phyloP scores from a whole-genome alignment of 2,113 vertebrate species.

The Epinephelus lanceolatus region DNA sequence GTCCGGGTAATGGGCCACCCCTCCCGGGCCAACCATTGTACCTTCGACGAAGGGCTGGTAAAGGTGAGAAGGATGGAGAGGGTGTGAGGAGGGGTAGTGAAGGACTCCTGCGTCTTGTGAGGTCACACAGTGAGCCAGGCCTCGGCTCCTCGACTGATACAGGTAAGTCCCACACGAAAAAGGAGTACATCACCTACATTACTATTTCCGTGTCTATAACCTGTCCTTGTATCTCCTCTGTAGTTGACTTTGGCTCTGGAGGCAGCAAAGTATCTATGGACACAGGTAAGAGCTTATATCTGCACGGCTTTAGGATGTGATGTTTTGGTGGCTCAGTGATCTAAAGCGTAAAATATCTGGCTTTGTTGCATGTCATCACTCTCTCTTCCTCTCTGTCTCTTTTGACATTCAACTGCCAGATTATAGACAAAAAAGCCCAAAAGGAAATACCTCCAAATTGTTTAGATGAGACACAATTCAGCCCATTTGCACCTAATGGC shows the following conservation, averaged over 20 bases:
- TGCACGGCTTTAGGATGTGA: not conserved
- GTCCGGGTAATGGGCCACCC: not conserved
- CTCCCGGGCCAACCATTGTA: conserved; percentile 61
- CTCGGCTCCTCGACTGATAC: conserved; percentile 80
- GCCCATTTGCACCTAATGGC: conserved; percentile 25
- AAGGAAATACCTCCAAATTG: conserved; percentile 16
- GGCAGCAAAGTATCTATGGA: conserved; percentile 90
- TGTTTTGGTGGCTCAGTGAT: not conserved
- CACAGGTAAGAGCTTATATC: conserved; percentile 82
- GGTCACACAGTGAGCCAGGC: conserved; percentile 95
- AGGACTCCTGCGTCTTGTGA: conserved; percentile 72
- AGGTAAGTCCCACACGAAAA: conserved; percentile 75
- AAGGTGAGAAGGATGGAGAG: conserved; percentile 69
- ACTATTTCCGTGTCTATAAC: not conserved
- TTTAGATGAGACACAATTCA: conserved; percentile 5
- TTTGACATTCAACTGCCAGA: not conserved
- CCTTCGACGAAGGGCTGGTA: conserved; percentile 82
- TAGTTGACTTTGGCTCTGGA: conserved; percentile 89
- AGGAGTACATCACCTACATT: not conserved
- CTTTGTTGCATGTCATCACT: not conserved
- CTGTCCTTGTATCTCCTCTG: conserved; percentile 17
- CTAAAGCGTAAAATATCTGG: not conserved
- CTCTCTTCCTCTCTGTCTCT: not conserved
- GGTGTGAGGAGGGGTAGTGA: conserved; percentile 63
- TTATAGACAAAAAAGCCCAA: not conserved